Evolutionary conservation across 2,888 invertebrate genomes (phyloP), one percentile per base, ranked within the genome.

Genomic region (Andrena hattorfiana): DNA sequence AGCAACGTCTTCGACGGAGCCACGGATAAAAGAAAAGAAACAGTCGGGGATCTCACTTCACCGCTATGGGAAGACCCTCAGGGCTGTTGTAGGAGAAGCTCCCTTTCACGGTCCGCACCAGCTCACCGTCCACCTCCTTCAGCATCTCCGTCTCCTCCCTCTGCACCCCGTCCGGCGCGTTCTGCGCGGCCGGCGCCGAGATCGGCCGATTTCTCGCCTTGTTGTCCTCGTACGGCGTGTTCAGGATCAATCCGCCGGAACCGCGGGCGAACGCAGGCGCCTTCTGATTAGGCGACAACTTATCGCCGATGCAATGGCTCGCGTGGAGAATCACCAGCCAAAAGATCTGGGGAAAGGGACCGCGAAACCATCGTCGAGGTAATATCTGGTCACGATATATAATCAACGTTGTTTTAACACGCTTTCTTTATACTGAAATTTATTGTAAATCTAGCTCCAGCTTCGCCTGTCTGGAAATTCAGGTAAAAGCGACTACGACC

Each of bases 1-100:
- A 5, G 42, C 42, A 42, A 42, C 42, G 42, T 16, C 42, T 42
- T 16, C 42, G 42, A 42, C 42, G 16, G 42, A 16, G 42, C 32
- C 16, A 5, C 13, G 28, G 23, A 6, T 51, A n/a, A 23, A 13
- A n/a, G n/a, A n/a, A 6, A 54, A 8, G 4, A 13, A 28, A 10
- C 28, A 26, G 8, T 30, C 60, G 42, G 10, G 10, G 49, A 42
- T 42, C 92, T 91, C 70, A 94, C 94, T 92, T 92, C 20, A 94
- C 90, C 4, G 89, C 89, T 16, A 94, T 89, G 0, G 94, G 92
- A n/a, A 93, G 88, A 62, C 94, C 94, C 67, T 94, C 94, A 0
- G 94, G 94, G 75, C 94, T 94, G 13, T 90, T 87, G 75, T 93
- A 94, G 8, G 89, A 90, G 23, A 91, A 92, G 68, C 82, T 91